Base-by-base conservation (phyloP, 2,888 invertebrate genomes). In the Philonicus albiceps region DNA sequence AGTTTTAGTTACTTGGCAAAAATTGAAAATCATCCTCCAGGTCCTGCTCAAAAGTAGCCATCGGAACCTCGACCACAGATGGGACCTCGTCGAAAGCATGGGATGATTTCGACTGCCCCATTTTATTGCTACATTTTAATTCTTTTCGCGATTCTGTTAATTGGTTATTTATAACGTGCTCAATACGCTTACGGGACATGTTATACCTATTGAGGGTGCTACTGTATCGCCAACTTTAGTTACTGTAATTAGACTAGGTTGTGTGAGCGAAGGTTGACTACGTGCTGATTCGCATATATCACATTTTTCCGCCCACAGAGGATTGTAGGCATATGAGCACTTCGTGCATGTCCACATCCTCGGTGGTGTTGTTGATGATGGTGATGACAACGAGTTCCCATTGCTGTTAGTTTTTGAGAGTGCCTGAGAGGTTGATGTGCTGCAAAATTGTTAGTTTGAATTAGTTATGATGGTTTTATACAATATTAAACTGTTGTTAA, bases 271-370 rank as follows among this genome's bases (percentile, higher is more conserved):
- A 4, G 95, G 94, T 31, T 94, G 94, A 87, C 94, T 94, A 87
- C 94, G 93, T 86, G 93, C 93, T 87, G 95, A 95, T 90, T 95
- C 95, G 91, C 98, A 98, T 89, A 96, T 96, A 92, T 96, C 96
- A 92, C 98, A 98, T 89, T 94, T 94, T 78, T 95, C 95, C 88
- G 95, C 95, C 94, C 96, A 96, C 90, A 96, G 94, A 88, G 96
- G 96, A 93, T 97, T 96, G 92, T 97, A 97, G 88, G 96, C 96
- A 93, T 96, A 98, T 91, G 97, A 97, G 92, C 98, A 98, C 92
- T 96, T 96, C 87, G 94, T 94, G 93, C 98, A 98, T 88, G 96
- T 96, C 97, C 98, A 98, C 95, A 96, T 96, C 89, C 96, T 90
- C 88, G 91, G 91, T 87, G 91, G 89, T 53, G 81, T 85, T 53